Base-by-base conservation (phyloP, 1,140 invertebrate species). In the Achroia grisella region DNA sequence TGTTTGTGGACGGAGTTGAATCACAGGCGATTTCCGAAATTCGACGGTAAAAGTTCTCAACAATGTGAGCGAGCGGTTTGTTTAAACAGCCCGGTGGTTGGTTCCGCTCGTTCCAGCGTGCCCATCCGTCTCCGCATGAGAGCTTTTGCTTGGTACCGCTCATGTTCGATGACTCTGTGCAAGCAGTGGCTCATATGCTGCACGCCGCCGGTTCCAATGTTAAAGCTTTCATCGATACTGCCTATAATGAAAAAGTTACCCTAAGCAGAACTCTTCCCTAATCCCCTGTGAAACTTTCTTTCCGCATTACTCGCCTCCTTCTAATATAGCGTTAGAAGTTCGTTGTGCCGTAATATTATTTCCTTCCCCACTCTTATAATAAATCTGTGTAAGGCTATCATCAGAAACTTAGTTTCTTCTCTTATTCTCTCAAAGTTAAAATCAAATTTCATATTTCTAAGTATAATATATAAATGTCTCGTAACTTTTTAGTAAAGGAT, bases 11-110 rank as follows among this genome's bases (percentile, higher is more conserved):
- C 56, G 57, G 54, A 54, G 54, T 64, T 48, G 44, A 48, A 52
- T 61, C 50, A 48, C 31, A 52, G 61, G 56, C 66, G 70, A 72
- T 76, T 80, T 85, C 75, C 73, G 73, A 81, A 85, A 78, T 82
- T 85, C 73, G 75, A 73, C 63, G 73, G 37, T 54, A 66, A 73
- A 74, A 68, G 49, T 73, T 77, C 66, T 33, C 48, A 60, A 59
- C 45, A 53, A 52, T 62, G 60, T 59, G 59, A 65, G 65, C 62
- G 62, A 69, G 56, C 53, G 62, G 62, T 55, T 64, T 62, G 62
- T 53, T 62, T 42, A 17, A 56, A 51, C 46, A 45, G 42, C 31
- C 17, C 52, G 52, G 41, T 62, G 59, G 42, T 61, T 55, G 54
- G 39, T 41, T 47, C 47, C 60, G 56, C 61, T 74, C 64, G 69